A percentile compares a stretch with the other conserved stretches of the same genome.
Evolutionary conservation across 1,140 invertebrate species (phyloP).

Genomic region (Cecropterus lyciades): DNA sequence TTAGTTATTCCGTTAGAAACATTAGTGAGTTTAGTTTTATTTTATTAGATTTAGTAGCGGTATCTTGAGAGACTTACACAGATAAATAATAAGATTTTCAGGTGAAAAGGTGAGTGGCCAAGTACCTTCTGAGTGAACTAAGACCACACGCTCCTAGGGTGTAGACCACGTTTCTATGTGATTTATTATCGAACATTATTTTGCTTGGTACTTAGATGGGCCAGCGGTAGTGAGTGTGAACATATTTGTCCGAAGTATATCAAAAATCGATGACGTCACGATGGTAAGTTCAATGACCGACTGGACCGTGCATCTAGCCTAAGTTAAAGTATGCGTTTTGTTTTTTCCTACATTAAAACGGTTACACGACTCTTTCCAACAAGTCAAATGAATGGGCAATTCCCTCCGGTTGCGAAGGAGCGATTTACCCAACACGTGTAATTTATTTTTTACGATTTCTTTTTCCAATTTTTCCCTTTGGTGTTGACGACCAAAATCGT

Average conservation of each 20-base stretch:
- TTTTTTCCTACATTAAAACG: slow-evolving; percentile 54
- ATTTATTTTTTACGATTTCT: slow-evolving; percentile 57
- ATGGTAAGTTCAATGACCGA: slow-evolving; percentile 92
- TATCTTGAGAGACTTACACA: slow-evolving; percentile 37
- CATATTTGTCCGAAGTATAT: slow-evolving; percentile 99
- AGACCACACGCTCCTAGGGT: slow-evolving; percentile 55
- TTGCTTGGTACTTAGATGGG: slow-evolving; percentile 90
- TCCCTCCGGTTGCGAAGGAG: slow-evolving; percentile 70
- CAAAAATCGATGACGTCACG: slow-evolving; percentile 99
- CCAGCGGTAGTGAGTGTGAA: slow-evolving; percentile 96
- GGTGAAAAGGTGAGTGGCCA: slow-evolving; percentile 64
- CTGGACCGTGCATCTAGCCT: slow-evolving; percentile 70
- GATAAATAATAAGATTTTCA: slow-evolving; percentile 52
- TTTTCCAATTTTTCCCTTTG: slow-evolving; percentile 67
- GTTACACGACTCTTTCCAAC: slow-evolving; percentile 63
- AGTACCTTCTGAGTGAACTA: slow-evolving; percentile 19
- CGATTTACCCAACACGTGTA: slow-evolving; percentile 72
- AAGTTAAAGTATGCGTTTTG: slow-evolving; percentile 64
- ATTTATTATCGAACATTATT: slow-evolving; percentile 72
- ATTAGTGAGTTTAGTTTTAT: slow-evolving; percentile 26
- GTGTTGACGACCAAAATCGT: slow-evolving; percentile 83
- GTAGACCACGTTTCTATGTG: slow-evolving; percentile 54
- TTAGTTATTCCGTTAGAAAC: slow-evolving; percentile 30
- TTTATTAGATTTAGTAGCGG: slow-evolving; percentile 34
- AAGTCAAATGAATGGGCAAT: slow-evolving; percentile 84